Base-by-base conservation (phyloP, 2,888 invertebrate species). In the Pandemis heparana region DNA sequence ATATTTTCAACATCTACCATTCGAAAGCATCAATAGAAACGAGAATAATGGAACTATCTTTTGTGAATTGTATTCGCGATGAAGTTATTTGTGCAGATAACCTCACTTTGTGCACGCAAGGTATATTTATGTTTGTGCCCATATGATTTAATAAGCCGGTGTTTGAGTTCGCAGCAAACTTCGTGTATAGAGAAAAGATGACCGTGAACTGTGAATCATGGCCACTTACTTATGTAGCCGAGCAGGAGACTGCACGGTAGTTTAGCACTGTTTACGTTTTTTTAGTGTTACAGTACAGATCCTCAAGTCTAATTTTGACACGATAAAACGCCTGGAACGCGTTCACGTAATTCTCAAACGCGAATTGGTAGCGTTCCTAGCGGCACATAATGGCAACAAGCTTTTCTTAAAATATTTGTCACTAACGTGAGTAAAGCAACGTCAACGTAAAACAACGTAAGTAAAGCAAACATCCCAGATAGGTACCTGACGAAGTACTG, bases 61-160 rank as follows among this genome's bases (percentile, higher is more conserved):
- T 63, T 8, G 46, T 7, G 18, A 23, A 68, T 56, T 38, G 8
- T 3, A 32, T 18, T 68, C 14, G 60, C 38, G 32, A 66, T 66
- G 14, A 53, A 67, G 67, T 68, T 74, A 73, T 74, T 69, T 69
- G 71, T 48, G 59, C 64, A 69, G 41, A 74, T 73, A 64, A 69
- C 64, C 64, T 73, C 46, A 73, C 68, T 69, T 69, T 53, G 38
- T 68, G 64, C 73, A 64, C 39, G 56, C 63, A 62, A n/a, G n/a
- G 63, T 39, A 53, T 72, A 72, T 67, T 67, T 72, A 56, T 51
- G 68, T 72, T 62, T 61, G 66, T 41, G n/a, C 38, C 18, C 56
- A 39, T 32, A 64, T 74, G 73, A 69, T 64, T 71, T 62, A 71
- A 66, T 62, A 39, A 4, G 68, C 68, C 68, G 72, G 56, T 43